Percentiles rank a stretch among this genome's conserved stretches.
These are phyloP conservation scores for Apostichopus parvimensis DNA, from an alignment of 35 echinoderm and acorn worm genomes.

Conservation along the genomic window DNA sequence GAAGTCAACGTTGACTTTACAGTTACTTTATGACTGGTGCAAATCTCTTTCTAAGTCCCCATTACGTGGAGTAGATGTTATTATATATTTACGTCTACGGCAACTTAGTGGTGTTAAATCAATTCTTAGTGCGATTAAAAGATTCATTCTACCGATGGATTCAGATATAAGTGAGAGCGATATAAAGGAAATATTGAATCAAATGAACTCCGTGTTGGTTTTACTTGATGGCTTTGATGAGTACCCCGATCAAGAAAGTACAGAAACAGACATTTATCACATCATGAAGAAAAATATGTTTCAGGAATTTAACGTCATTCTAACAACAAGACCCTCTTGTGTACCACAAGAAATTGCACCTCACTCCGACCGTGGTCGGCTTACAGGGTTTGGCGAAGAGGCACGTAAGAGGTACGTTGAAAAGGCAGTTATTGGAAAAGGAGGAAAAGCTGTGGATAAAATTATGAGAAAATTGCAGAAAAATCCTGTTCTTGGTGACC, in stretches of 20 bases:
- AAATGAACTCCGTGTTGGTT: background rate
- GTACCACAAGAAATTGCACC: background rate
- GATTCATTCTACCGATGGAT: background rate
- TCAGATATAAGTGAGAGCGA: background rate
- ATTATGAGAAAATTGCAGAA: background rate
- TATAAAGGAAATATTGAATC: background rate
- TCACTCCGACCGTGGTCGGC: background rate
- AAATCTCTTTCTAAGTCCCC: background rate
- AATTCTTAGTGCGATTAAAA: background rate
- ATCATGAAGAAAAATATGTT: background rate
- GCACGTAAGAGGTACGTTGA: background rate
- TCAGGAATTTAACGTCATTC: background rate
- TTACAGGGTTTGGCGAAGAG: background rate
- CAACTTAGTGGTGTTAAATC: constrained; percentile 6
- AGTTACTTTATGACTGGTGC: constrained; percentile 5
- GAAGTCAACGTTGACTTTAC: background rate
- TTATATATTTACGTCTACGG: background rate
- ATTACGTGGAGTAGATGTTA: background rate
- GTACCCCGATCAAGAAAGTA: background rate
- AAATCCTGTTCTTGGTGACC: background rate
- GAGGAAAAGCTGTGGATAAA: background rate
- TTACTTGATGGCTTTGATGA: background rate
- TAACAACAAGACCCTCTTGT: background rate
- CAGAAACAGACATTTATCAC: background rate
- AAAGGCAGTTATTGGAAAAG: background rate